Evolutionary conservation across 2,797 vertebrate genomes (phyloP).

Genomic region (Pseudochaenichthys georgianus): DNA sequence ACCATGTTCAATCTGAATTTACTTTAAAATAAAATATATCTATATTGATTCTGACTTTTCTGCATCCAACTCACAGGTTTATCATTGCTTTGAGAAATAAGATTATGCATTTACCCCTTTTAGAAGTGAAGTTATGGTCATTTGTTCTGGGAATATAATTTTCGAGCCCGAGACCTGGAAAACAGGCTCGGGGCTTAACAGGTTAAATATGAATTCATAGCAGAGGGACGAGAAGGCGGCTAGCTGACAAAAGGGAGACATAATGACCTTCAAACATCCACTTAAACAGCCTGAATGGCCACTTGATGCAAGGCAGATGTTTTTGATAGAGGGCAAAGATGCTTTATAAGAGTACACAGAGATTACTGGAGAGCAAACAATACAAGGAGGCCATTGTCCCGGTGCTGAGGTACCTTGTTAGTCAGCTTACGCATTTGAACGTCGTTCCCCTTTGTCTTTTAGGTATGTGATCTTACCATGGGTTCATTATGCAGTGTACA

Average conservation of each 20-base stretch:
- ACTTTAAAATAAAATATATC: too few species aligned
- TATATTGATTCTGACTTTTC: too few species aligned
- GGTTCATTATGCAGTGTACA: neutral
- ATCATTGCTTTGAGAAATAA: too few species aligned
- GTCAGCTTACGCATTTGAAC: neutral
- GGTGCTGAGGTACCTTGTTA: neutral
- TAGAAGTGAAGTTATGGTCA: too few species aligned
- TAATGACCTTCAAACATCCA: constrained; percentile 17
- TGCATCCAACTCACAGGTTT: too few species aligned
- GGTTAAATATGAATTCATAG: too few species aligned
- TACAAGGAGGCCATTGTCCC: neutral
- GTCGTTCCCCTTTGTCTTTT: neutral
- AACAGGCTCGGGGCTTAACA: too few species aligned
- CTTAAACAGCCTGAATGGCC: constrained; percentile 16
- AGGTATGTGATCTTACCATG: neutral
- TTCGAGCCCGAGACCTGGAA: too few species aligned
- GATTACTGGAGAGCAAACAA: neutral
- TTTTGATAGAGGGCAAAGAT: neutral
- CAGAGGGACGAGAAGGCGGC: neutral
- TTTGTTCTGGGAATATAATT: too few species aligned
- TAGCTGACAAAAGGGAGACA: neutral
- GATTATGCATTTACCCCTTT: too few species aligned
- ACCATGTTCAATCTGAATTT: too few species aligned
- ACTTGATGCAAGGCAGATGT: constrained; percentile 4
- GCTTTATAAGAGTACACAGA: neutral